Conservation (phyloP, 2,888 invertebrate species). For the Lasioglossum lativentre region DNA sequence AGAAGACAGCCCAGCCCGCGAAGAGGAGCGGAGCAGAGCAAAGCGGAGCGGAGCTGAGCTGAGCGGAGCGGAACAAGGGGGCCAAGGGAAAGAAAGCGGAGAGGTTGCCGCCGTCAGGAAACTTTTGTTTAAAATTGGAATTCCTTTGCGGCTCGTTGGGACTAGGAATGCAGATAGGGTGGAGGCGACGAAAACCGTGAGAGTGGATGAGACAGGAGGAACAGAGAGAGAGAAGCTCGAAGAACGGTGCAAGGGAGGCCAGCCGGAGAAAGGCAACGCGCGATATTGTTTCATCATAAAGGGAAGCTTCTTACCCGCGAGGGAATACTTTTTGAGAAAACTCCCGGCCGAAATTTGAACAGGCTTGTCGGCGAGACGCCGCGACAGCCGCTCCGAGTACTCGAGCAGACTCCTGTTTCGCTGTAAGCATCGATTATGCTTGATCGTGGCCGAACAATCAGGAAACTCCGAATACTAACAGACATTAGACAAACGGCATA, state of each 20-base stretch:
- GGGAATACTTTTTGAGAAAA: constrained; percentile 65
- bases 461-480: background rate
- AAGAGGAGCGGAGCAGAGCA: constrained; percentile 11
- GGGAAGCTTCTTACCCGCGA: constrained; percentile 66
- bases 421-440: background rate
- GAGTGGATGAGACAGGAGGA: constrained; percentile 60
- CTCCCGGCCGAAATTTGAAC: constrained; percentile 51
- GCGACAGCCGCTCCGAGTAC: background rate
- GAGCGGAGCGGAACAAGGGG: constrained; percentile 24
- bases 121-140: constrained; percentile 83
- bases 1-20: background rate
- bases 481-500: too few relatives aligned
- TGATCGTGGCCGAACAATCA: background rate
- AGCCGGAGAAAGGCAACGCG: constrained; percentile 65
- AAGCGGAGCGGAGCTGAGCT: background rate
- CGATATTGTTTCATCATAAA: constrained; percentile 78
- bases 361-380: constrained; percentile 16
- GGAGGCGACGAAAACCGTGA: constrained; percentile 75
- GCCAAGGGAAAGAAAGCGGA: constrained; percentile 56
- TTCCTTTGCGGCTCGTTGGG: constrained; percentile 82
- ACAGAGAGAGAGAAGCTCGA: constrained; percentile 17
- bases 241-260: constrained; percentile 36
- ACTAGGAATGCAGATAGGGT: constrained; percentile 81
- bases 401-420: background rate
- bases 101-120: constrained; percentile 79